These are phyloP conservation scores for Cataglyphis albicans DNA, from an alignment of 2,888 invertebrate genomes.

Conservation along the genomic window DNA sequence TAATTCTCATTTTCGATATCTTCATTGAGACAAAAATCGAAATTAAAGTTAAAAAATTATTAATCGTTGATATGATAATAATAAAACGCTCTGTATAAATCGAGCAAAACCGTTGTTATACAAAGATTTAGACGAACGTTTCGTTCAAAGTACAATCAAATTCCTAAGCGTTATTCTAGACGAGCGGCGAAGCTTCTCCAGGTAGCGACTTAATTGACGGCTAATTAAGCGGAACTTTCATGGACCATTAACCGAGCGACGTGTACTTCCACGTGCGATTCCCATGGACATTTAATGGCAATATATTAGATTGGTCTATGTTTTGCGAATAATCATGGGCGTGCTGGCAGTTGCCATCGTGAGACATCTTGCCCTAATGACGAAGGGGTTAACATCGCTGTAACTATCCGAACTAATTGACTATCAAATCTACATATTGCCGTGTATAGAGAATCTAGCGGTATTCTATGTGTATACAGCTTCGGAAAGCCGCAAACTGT, in stretches of 20 bases:
- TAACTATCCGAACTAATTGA: slow-evolving; percentile 45
- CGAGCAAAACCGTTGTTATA: not conserved
- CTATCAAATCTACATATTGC: slow-evolving; percentile 53
- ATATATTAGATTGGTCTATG: slow-evolving; percentile 44
- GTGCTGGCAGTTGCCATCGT: slow-evolving; percentile 19
- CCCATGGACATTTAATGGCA: slow-evolving; percentile 45
- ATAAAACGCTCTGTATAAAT: not conserved
- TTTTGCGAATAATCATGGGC: slow-evolving; percentile 39
- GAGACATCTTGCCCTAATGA: slow-evolving; percentile 39
- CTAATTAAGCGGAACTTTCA: slow-evolving; percentile 47
- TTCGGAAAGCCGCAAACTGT: slow-evolving; percentile 32
- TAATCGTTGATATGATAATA: not conserved
- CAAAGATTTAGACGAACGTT: slow-evolving; percentile 6
- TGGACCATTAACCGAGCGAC: slow-evolving; percentile 35
- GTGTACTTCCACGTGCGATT: slow-evolving; percentile 35
- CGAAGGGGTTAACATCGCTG: slow-evolving; percentile 21
- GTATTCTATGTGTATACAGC: slow-evolving; percentile 9
- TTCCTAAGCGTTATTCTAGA: slow-evolving; percentile 22
- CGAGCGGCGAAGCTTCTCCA: slow-evolving; percentile 22
- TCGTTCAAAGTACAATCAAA: slow-evolving; percentile 19
- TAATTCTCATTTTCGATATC: not conserved
- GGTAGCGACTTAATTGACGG: slow-evolving; percentile 46
- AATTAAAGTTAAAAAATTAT: not conserved
- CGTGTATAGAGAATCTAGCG: slow-evolving; percentile 13
- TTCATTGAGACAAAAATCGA: not conserved